Conservation (phyloP, 1,140 invertebrate genomes). For the Zelostemma sp. region DNA sequence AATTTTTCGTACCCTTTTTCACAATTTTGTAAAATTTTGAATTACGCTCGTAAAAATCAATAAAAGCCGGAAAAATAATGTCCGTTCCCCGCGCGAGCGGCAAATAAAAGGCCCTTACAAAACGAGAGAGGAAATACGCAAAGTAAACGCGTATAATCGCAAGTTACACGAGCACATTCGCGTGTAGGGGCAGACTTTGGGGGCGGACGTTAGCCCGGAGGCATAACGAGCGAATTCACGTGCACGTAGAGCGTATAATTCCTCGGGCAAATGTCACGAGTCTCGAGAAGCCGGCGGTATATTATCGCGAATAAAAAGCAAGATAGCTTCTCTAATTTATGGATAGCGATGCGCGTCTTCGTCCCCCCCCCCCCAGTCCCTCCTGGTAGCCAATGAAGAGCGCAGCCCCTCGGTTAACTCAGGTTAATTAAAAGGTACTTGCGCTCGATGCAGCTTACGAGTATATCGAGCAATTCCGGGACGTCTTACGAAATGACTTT, state of each 20-base stretch:
- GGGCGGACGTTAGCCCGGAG: slow-evolving; percentile 26
- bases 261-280: slow-evolving; percentile 41
- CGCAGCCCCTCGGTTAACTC: slow-evolving; percentile 10
- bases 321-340: slow-evolving; percentile 44
- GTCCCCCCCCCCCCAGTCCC: slow-evolving; percentile 4
- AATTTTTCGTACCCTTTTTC: too few species aligned
- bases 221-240: slow-evolving; percentile 33
- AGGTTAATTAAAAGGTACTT: slow-evolving; percentile 35
- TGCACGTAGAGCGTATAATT: slow-evolving; percentile 39
- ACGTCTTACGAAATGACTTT: too few species aligned
- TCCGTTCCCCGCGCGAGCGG: too few species aligned
- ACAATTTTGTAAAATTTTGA: too few species aligned
- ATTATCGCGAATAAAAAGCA: slow-evolving; percentile 36
- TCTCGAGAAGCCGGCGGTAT: slow-evolving; percentile 15
- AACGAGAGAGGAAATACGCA: too few species aligned
- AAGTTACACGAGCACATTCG: slow-evolving; percentile 28
- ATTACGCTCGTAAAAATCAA: too few species aligned
- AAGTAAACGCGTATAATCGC: slow-evolving; percentile 44
- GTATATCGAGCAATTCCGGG: too few species aligned
- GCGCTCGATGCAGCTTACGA: too few species aligned
- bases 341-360: slow-evolving; percentile 31
- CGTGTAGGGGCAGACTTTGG: slow-evolving; percentile 27
- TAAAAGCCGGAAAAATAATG: too few species aligned
- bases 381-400: slow-evolving; percentile 26
- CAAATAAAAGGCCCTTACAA: too few species aligned